phyloP scores from a whole-genome alignment of 2,888 invertebrate genomes.

The Scelioninae gen. 1 region DNA sequence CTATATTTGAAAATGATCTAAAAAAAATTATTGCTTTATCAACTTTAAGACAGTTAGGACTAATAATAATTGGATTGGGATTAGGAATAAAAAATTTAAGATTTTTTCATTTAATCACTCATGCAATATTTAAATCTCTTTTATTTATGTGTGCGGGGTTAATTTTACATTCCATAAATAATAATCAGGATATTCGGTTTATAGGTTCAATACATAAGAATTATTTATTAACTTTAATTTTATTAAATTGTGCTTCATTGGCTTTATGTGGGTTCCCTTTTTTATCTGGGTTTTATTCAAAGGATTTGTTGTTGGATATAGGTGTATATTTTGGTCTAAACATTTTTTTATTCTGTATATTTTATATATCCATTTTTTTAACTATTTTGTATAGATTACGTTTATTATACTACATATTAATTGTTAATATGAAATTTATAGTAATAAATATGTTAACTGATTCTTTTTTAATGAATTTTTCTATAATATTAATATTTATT shows the following conservation, averaged over 20 bases:
- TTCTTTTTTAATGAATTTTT: conserved; percentile 65
- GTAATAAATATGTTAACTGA: conserved; percentile 48
- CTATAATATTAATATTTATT: conserved; percentile 71
- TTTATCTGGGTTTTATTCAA: conserved; percentile 87
- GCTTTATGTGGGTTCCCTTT: conserved; percentile 88
- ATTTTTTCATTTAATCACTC: conserved; percentile 90
- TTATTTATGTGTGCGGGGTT: conserved; percentile 90
- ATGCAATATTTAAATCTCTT: conserved; percentile 91
- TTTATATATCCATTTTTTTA: conserved; percentile 74
- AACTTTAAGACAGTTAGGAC: conserved; percentile 90
- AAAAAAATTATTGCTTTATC: conserved; percentile 92
- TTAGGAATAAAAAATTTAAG: conserved; percentile 86
- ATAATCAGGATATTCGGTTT: conserved; percentile 89
- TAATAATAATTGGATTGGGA: conserved; percentile 89
- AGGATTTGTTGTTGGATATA: conserved; percentile 83
- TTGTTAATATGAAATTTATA: conserved; percentile 49
- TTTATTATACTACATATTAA: conserved; percentile 73
- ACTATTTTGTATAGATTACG: conserved; percentile 75
- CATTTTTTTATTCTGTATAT: conserved; percentile 54
- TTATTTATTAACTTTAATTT: conserved; percentile 85
- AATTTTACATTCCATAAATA: conserved; percentile 88
- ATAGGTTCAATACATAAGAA: conserved; percentile 84
- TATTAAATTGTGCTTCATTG: conserved; percentile 87
- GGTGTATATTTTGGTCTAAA: conserved; percentile 76
- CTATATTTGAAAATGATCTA: conserved; percentile 88